These are phyloP conservation scores for Alexandromys fortis DNA, from an alignment of 2,113 vertebrate genomes.

Conservation along the genomic window DNA sequence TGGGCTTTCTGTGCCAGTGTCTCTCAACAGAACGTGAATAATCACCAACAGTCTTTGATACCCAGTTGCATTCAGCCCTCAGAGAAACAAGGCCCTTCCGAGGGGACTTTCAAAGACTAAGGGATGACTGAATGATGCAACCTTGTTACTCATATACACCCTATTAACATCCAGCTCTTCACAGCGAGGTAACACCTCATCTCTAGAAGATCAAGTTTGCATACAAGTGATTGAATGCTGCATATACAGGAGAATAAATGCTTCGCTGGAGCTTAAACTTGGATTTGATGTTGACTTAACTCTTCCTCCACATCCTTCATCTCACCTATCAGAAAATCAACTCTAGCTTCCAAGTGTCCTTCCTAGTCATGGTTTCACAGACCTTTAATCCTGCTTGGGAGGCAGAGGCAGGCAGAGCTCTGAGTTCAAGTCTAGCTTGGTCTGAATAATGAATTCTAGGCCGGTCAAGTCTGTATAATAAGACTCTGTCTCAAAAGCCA, in stretches of 20 bases:
- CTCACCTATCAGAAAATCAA: constrained; percentile 18
- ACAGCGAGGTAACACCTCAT: neutral
- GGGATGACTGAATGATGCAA: neutral
- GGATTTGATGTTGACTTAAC: neutral
- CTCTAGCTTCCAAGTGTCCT: neutral
- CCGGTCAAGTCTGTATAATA: neutral
- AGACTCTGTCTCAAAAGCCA: neutral
- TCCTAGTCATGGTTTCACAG: neutral
- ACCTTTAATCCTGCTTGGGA: neutral
- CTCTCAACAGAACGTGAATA: neutral
- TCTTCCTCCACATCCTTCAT: neutral
- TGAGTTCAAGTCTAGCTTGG: neutral
- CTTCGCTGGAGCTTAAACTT: neutral
- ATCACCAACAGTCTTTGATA: neutral
- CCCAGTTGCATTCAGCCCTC: neutral
- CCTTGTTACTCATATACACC: neutral
- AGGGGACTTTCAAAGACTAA: neutral
- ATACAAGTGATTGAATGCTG: neutral
- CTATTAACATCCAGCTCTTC: neutral
- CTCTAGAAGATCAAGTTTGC: constrained; percentile 7
- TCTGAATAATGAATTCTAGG: neutral
- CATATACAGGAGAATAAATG: neutral
- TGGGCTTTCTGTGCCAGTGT: neutral
- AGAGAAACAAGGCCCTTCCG: neutral
- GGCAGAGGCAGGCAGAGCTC: neutral